phyloP scores from a whole-genome alignment of 2,797 vertebrate genomes.

The Masticophis lateralis region DNA sequence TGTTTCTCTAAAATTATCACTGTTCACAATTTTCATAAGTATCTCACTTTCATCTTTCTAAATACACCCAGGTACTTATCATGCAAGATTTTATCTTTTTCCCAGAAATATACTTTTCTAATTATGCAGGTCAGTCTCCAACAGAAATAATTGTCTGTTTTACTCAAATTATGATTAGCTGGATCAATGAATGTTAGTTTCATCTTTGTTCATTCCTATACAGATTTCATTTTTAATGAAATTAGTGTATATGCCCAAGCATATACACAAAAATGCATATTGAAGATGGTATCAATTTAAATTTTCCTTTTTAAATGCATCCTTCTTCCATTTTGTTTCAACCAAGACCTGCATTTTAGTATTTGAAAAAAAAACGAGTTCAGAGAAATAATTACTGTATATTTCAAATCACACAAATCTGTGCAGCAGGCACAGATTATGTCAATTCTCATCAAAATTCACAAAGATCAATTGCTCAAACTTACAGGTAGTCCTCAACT shows the following conservation, averaged over 20 bases:
- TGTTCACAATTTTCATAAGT: neutral
- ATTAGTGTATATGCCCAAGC: neutral
- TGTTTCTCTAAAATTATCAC: neutral
- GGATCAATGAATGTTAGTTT: neutral
- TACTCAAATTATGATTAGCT: neutral
- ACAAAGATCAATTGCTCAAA: neutral
- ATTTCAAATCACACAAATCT: neutral
- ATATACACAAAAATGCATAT: neutral
- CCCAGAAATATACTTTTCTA: neutral
- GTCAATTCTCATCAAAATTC: neutral
- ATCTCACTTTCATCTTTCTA: neutral
- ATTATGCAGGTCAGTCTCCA: neutral
- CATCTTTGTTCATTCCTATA: neutral
- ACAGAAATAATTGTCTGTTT: neutral
- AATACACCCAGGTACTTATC: neutral
- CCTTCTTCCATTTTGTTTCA: neutral
- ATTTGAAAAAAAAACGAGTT: neutral
- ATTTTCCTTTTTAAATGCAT: neutral
- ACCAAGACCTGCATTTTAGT: neutral
- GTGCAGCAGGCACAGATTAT: neutral
- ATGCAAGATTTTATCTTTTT: neutral
- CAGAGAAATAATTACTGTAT: neutral
- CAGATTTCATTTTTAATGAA: neutral
- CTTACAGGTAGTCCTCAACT: neutral
- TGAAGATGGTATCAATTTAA: neutral